Evolutionary conservation across 1,140 invertebrate species (phyloP).

Genomic region (Drosophila takahashii): DNA sequence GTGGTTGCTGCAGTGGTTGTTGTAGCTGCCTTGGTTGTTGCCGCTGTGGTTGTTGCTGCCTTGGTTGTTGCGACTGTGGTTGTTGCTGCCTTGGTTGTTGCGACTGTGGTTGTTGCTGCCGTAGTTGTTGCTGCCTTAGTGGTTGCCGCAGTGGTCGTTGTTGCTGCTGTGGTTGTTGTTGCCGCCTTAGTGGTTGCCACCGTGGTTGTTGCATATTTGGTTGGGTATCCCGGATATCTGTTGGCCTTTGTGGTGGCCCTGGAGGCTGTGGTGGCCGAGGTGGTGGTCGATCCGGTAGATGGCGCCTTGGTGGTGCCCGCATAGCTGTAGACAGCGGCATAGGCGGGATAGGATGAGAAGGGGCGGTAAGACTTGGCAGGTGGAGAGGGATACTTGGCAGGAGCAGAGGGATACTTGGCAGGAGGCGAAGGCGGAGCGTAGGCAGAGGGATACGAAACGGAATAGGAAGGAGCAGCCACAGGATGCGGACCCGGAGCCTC

Average conservation of each 20-base stretch:
- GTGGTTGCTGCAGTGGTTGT: background rate
- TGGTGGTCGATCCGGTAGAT: background rate
- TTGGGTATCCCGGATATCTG: conserved; percentile 3
- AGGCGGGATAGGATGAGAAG: conserved; percentile 9
- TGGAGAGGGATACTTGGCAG: background rate
- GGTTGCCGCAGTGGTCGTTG: background rate
- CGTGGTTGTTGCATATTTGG: background rate
- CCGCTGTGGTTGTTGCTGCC: background rate
- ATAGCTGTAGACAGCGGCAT: conserved; percentile 17
- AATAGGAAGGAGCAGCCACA: background rate
- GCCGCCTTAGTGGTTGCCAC: background rate
- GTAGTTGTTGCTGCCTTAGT: background rate
- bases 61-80: no score
- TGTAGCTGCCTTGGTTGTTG: background rate
- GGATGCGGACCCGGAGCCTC: conserved; percentile 53
- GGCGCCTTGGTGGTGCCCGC: conserved; percentile 15
- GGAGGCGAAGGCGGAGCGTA: conserved; percentile 2
- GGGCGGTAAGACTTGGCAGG: conserved; percentile 1
- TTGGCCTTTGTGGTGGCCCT: conserved; percentile 10
- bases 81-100: background rate
- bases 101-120: background rate
- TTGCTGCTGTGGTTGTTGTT: background rate
- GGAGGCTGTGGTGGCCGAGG: background rate
- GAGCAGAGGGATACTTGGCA: background rate
- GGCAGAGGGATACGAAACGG: conserved; percentile 11